Base-by-base conservation (phyloP, 2,113 vertebrate genomes). In the Cyanoderma ruficeps region DNA sequence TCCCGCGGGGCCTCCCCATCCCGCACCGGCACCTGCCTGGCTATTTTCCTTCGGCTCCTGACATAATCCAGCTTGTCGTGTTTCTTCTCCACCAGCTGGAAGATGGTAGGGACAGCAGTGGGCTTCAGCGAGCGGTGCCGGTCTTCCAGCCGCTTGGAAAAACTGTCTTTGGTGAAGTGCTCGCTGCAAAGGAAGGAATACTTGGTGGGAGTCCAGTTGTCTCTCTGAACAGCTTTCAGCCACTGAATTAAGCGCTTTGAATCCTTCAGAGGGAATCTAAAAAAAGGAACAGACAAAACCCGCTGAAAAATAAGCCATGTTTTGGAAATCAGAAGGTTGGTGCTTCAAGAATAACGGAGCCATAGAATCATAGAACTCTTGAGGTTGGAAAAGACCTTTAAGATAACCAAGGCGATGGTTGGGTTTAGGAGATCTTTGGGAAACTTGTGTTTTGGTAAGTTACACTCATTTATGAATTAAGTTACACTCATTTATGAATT, bases 151-250 rank as follows among this genome's bases (percentile, higher is more conserved):
- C 97, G 95, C 72, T 95, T 98, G 30, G 98, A 98, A 87, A 98
- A 98, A 24, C 98, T 98, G 63, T 98, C 98, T 91, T 98, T 98
- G 97, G 98, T 98, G 94, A 98, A 98, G 39, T 98, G 98, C 56
- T 98, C 98, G 1, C 98, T 98, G 89, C 98, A 98, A 24, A 98
- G 98, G 56, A 98, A 98, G 1, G 98, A 98, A 27, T 98, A 98
- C 91, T 98, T 98, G 39, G 98, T 98, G 27, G 98, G 98, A 27
- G 97, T 98, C 98, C 98, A 98, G 94, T 98, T 98, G 56, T 98
- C 98, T 16, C 98, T 98, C 94, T 98, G 98, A 63, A 98, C 97
- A 15, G 98, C 98, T 80, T 98, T 98, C 28, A 98, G 87, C 98
- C 98, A 98, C 94, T 98, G 98, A 46, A 98, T 94, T 63, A 98